Percentiles rank a stretch among this genome's conserved stretches.
These are phyloP conservation scores for Erpobdella octoculata DNA, from an alignment of 2,888 invertebrate species.

Conservation along the genomic window DNA sequence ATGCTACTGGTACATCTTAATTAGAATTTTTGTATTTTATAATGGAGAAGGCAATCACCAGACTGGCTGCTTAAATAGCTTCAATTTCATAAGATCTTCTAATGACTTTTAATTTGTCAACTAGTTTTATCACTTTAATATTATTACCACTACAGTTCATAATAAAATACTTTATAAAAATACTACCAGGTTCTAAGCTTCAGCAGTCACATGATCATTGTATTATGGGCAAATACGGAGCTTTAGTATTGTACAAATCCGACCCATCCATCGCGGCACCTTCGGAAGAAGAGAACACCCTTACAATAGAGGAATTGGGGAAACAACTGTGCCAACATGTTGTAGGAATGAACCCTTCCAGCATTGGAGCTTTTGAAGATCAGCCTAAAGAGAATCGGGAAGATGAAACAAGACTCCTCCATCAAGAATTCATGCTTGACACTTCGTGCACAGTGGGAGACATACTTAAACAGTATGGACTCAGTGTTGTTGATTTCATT, in stretches of 20 bases:
- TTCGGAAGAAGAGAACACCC: slow-evolving; percentile 8
- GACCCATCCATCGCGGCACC: slow-evolving; percentile 47
- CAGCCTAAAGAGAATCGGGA: slow-evolving; percentile 31
- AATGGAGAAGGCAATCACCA: too few species aligned
- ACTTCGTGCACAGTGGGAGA: slow-evolving; percentile 67
- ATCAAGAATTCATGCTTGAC: slow-evolving; percentile 79
- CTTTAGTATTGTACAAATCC: slow-evolving; percentile 66
- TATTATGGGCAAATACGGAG: slow-evolving; percentile 70
- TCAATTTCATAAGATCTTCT: too few species aligned
- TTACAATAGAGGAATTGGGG: slow-evolving; percentile 55
- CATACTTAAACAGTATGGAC: slow-evolving; percentile 58
- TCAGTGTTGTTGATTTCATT: slow-evolving; percentile 68
- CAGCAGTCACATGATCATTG: slow-evolving; percentile 31
- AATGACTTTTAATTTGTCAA: too few species aligned
- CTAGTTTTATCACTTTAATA: background rate
- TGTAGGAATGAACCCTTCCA: slow-evolving; percentile 58
- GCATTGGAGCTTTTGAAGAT: slow-evolving; percentile 40
- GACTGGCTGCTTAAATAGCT: too few species aligned
- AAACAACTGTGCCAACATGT: slow-evolving; percentile 82
- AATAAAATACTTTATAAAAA: slow-evolving; percentile 11
- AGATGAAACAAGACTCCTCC: slow-evolving; percentile 67
- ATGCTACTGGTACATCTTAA: slow-evolving; percentile 61
- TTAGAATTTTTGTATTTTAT: too few species aligned
- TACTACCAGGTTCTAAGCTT: slow-evolving; percentile 4
- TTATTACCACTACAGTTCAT: background rate